These are phyloP conservation scores for Diaprepes abbreviatus DNA, from an alignment of 2,888 invertebrate genomes.

Conservation along the genomic window DNA sequence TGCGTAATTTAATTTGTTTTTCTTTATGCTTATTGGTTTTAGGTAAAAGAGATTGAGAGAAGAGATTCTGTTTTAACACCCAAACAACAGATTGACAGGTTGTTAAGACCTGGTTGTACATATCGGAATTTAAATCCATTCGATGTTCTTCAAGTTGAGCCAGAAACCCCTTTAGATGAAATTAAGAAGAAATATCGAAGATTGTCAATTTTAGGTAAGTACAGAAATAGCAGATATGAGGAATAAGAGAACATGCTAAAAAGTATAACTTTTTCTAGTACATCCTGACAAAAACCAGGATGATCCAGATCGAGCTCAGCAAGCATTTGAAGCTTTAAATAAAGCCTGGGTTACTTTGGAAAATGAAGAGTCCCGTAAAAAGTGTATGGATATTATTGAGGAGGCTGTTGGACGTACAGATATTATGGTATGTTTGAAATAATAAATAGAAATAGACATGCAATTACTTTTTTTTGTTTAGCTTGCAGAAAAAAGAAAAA, in stretches of 20 bases:
- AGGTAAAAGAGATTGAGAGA: conserved; percentile 99
- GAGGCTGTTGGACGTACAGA: conserved; percentile 97
- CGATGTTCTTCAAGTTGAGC: conserved; percentile 92
- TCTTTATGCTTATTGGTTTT: conserved; percentile 19
- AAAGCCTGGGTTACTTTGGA: conserved; percentile 96
- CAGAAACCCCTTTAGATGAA: conserved; percentile 89
- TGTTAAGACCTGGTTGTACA: conserved; percentile 95
- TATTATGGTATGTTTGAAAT: conserved; percentile 78
- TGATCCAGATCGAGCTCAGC: conserved; percentile 93
- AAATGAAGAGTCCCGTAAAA: conserved; percentile 92
- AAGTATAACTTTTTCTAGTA: conserved; percentile 68
- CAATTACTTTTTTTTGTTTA: conserved; percentile 63
- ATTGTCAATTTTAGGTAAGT: conserved; percentile 84
- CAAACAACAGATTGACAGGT: conserved; percentile 95
- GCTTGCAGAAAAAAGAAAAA: conserved; percentile 94
- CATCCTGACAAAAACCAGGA: conserved; percentile 99
- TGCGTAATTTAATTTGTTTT: conserved; percentile 23
- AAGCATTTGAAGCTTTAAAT: conserved; percentile 93
- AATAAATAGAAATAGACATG: too few species aligned
- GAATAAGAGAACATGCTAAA: not conserved
- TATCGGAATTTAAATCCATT: conserved; percentile 99
- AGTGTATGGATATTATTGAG: conserved; percentile 96
- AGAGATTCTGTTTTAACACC: conserved; percentile 97
- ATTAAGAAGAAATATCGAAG: conserved; percentile 95
- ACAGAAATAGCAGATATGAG: too few species aligned